These are phyloP conservation scores for Clarias macrocephalus DNA, from an alignment of 2,113 vertebrate genomes.

Conservation along the genomic window DNA sequence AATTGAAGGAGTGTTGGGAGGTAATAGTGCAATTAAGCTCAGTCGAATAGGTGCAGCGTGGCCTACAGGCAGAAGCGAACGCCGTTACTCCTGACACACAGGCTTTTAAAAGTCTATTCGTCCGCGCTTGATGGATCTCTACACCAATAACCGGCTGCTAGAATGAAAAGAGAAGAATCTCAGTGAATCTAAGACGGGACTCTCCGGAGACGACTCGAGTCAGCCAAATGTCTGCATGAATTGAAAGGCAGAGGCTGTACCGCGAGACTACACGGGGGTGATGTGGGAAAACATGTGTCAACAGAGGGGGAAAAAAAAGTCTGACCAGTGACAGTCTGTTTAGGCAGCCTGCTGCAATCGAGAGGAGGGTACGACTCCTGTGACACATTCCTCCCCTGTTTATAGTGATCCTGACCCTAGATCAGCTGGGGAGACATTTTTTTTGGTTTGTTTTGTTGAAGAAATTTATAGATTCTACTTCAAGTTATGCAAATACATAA, in stretches of 20 bases:
- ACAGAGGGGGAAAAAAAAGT: slow-evolving; percentile 16
- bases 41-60: background rate
- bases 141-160: slow-evolving; percentile 20
- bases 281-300: slow-evolving; percentile 47
- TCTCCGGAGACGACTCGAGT: slow-evolving; percentile 43
- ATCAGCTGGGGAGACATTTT: background rate
- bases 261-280: slow-evolving; percentile 38
- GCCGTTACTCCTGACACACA: slow-evolving; percentile 16
- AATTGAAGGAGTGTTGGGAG: slow-evolving; percentile 12
- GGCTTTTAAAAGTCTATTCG: slow-evolving; percentile 28
- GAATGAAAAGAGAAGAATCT: slow-evolving; percentile 32
- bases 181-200: slow-evolving; percentile 22
- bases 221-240: slow-evolving; percentile 50
- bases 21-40: slow-evolving; percentile 26
- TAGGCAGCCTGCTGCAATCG: background rate
- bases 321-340: slow-evolving; percentile 40
- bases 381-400: background rate
- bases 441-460: slow-evolving; percentile 1
- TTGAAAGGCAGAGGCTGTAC: slow-evolving; percentile 33
- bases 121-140: slow-evolving; percentile 24
- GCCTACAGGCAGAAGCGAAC: slow-evolving; percentile 15
- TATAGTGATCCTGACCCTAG: background rate
- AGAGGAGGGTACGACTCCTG: background rate
- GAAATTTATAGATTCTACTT: slow-evolving; percentile 5
- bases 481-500: slow-evolving; percentile 26